Conservation (phyloP, 1,140 invertebrate species). For the Mylabris phalerata region DNA sequence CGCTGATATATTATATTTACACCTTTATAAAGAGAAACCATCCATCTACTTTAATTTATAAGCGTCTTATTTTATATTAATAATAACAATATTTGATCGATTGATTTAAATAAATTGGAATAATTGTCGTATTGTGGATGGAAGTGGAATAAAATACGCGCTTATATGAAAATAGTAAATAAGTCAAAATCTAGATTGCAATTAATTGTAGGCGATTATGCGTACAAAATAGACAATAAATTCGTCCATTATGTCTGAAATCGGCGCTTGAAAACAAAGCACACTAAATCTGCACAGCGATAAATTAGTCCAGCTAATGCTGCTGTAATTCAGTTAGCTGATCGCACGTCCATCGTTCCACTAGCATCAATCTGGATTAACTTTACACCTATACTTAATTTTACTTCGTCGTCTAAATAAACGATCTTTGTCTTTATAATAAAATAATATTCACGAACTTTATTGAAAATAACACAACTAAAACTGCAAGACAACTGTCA, state of each 20-base stretch:
- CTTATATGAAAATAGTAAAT: constrained; percentile 4
- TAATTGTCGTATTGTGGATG: too few species aligned
- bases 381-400: constrained; percentile 27
- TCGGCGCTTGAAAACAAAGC: constrained; percentile 26
- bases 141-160: too few species aligned
- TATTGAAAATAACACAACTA: too few species aligned
- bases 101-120: too few species aligned
- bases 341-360: constrained; percentile 29
- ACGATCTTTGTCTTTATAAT: constrained; percentile 2
- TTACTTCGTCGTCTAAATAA: constrained; percentile 16
- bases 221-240: constrained; percentile 22
- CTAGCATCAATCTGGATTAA: constrained; percentile 33
- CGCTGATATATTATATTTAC: too few species aligned
- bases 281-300: constrained; percentile 29
- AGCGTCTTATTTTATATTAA: too few species aligned
- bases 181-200: constrained; percentile 13
- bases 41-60: neutral
- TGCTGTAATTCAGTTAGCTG: constrained; percentile 33
- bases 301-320: constrained; percentile 30
- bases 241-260: constrained; percentile 24
- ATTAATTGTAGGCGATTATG: constrained; percentile 24
- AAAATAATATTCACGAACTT: too few species aligned
- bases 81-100: neutral
- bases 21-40: too few species aligned
- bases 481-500: too few species aligned